These are phyloP conservation scores for Griposia aprilina DNA, from an alignment of 2,888 invertebrate genomes.

Conservation along the genomic window DNA sequence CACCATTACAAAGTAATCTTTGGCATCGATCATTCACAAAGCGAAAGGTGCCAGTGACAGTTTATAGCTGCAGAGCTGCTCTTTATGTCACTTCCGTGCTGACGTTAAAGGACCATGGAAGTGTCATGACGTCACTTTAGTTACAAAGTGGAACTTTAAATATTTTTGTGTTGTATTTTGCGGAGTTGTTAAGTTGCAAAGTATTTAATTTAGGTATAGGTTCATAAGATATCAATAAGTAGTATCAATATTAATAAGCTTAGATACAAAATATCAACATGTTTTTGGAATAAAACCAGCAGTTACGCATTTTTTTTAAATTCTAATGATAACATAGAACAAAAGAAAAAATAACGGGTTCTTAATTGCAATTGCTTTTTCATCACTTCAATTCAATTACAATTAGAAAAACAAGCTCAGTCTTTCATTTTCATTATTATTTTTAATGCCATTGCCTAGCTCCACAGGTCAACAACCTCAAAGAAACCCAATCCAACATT, in stretches of 20 bases:
- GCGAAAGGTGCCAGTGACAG: conserved; percentile 57
- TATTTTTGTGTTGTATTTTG: background rate
- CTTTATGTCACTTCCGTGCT: conserved; percentile 67
- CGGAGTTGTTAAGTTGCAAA: background rate
- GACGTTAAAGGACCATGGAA: conserved; percentile 51
- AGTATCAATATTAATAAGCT: background rate
- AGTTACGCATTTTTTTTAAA: background rate
- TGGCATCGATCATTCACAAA: conserved; percentile 87
- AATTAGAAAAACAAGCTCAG: conserved; percentile 16
- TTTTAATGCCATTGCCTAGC: conserved; percentile 9
- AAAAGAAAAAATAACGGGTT: background rate
- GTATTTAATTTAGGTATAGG: background rate
- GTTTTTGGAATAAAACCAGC: background rate
- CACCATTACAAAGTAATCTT: conserved; percentile 85
- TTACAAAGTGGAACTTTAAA: conserved; percentile 42
- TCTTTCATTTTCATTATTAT: conserved; percentile 20
- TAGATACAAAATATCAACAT: background rate
- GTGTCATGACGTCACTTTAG: conserved; percentile 59
- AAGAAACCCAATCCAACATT: conserved; percentile 52
- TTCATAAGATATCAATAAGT: background rate
- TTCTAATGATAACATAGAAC: background rate
- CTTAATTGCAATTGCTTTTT: background rate
- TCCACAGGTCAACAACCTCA: conserved; percentile 15
- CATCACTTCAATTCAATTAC: conserved; percentile 27
- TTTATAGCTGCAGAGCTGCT: conserved; percentile 54